These are phyloP conservation scores for Megaceryle maxima DNA, from an alignment of 2,113 vertebrate genomes.

Conservation along the genomic window DNA sequence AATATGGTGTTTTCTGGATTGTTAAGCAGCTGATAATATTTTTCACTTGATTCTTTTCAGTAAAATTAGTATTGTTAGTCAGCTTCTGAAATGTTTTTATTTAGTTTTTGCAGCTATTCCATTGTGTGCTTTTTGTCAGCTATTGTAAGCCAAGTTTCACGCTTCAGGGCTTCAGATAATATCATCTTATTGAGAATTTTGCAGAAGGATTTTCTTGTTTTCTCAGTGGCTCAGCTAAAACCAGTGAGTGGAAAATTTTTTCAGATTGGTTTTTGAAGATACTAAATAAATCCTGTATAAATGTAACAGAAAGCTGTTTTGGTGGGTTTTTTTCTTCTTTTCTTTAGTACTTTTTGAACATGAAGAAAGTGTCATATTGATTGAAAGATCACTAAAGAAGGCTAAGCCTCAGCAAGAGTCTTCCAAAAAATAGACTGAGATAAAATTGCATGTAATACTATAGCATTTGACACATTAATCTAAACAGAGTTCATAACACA, in stretches of 20 bases:
- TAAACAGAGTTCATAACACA: slow-evolving; percentile 63
- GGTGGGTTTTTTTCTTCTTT: slow-evolving; percentile 11
- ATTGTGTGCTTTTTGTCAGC: slow-evolving; percentile 66
- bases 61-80: slow-evolving; percentile 52
- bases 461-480: slow-evolving; percentile 65
- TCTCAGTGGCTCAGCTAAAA: slow-evolving; percentile 83
- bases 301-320: slow-evolving; percentile 76
- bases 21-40: slow-evolving; percentile 34
- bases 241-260: slow-evolving; percentile 92
- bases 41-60: slow-evolving; percentile 29
- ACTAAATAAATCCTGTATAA: slow-evolving; percentile 86
- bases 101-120: slow-evolving; percentile 66
- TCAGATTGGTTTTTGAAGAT: slow-evolving; percentile 90
- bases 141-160: slow-evolving; percentile 82
- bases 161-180: slow-evolving; percentile 89
- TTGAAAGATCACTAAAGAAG: slow-evolving; percentile 79
- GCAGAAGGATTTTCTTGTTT: slow-evolving; percentile 86
- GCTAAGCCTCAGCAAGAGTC: slow-evolving; percentile 74
- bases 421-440: slow-evolving; percentile 63
- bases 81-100: slow-evolving; percentile 62
- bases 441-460: slow-evolving; percentile 66
- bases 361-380: slow-evolving; percentile 71
- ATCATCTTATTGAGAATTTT: slow-evolving; percentile 86
- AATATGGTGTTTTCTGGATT: slow-evolving; percentile 18
- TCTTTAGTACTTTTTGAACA: slow-evolving; percentile 68